Base-by-base conservation (phyloP, 2,797 vertebrate species). In the Anas acuta region DNA sequence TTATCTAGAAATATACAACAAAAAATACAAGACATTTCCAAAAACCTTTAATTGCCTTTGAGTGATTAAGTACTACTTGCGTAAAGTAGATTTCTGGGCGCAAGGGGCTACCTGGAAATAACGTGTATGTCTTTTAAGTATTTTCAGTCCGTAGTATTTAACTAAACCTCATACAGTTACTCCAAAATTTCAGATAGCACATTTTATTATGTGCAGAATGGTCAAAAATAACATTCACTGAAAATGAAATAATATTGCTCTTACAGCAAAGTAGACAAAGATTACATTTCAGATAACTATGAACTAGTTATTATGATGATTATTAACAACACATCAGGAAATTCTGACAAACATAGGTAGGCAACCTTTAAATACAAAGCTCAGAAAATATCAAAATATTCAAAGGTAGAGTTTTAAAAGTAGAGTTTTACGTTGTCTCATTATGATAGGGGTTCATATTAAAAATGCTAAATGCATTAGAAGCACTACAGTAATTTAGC, bases 181-280 rank as follows among this genome's bases (percentile, higher is more conserved):
- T 96, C 47, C 66, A 62, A 74, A 84, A 58, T 72, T 91, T 90
- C 78, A 94, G 62, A 86, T 43, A 80, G 49, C 35, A 53, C 21
- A 56, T 79, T 71, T 89, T 22, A 37, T 39, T 39, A 64, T 9
- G 26, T 12, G 22, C 8, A 75, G n/a, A 82, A 87, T 22, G 7
- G 60, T 35, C 16, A 45, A 87, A 94, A 89, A 95, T 64, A 96
- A 75, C 72, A 76, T 13, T 35, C 33, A 16, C 18, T 51, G 49
- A 51, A 51, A 51, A 51, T 51, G 49, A 51, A 25, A 51, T 51
- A 51, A 51, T 51, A 51, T 51, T 51, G 49, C 49, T 49, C 56
- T 85, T 67, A 92, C 14, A 33, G 28, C 18, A 49, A 14, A 51
- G 11, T 56, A 71, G 80, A 54, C 17, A 82, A 37, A 81, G 26